Conservation (phyloP, 2,888 invertebrate genomes). For the Ephialtes manifestator region DNA sequence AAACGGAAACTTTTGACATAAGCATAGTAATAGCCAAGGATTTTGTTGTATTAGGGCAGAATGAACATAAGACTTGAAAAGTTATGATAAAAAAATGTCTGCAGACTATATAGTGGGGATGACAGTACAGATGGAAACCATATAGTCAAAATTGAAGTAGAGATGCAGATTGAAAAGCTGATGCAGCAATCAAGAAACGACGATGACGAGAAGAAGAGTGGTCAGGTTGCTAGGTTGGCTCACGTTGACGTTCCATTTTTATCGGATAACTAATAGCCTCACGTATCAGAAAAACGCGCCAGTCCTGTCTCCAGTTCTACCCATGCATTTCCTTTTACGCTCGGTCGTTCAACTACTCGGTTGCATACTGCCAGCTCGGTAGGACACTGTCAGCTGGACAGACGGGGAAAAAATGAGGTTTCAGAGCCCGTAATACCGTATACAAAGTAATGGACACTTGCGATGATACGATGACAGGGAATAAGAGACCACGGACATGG, state of each 20-base stretch:
- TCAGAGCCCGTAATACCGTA: constrained; percentile 13
- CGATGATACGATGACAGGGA: constrained; percentile 38
- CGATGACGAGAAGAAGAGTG: not conserved
- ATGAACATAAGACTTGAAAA: no score
- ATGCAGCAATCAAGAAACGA: constrained; percentile 22
- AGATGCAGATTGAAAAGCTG: constrained; percentile 11
- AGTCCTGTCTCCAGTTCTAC: constrained; percentile 12
- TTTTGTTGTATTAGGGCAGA: no score
- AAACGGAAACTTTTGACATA: no score
- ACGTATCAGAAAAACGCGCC: constrained; percentile 10
- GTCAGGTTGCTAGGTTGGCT: not conserved
- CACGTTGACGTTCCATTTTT: constrained; percentile 28
- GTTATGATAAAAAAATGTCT: no score
- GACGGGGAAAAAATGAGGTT: constrained; percentile 25
- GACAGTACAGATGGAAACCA: not conserved
- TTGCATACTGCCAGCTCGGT: no score
- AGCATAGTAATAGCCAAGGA: no score
- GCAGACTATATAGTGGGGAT: not conserved
- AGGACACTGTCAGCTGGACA: constrained; percentile 4
- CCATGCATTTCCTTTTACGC: constrained; percentile 7
- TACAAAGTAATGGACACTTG: constrained; percentile 35
- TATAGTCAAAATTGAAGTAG: not conserved
- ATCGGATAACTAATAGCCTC: constrained; percentile 22
- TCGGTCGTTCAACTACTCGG: constrained; percentile 12
- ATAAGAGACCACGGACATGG: constrained; percentile 14